phyloP scores from a whole-genome alignment of 2,797 vertebrate genomes.

The Hafferia zeledoni region DNA sequence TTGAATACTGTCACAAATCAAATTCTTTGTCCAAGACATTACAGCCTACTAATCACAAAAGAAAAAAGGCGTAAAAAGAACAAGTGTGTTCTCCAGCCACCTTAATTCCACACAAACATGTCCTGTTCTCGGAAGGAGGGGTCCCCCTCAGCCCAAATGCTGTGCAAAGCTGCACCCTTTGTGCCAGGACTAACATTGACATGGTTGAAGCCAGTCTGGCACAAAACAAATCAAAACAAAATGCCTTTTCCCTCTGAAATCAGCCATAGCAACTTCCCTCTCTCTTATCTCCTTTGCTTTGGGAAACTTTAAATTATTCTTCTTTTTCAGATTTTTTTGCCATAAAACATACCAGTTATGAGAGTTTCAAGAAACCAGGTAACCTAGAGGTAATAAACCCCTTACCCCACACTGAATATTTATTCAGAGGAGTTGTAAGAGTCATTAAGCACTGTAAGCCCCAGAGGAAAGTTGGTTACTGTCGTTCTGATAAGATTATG shows the following conservation, averaged over 20 bases:
- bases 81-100: neutral
- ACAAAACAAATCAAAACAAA: neutral
- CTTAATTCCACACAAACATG: neutral
- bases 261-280: neutral
- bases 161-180: neutral
- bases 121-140: fast-evolving
- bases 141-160: neutral
- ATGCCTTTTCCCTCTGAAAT: neutral
- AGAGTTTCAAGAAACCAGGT: neutral
- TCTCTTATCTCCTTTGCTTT: neutral
- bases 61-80: neutral
- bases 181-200: neutral
- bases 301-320: neutral
- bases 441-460: neutral
- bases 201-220: neutral
- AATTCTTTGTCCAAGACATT: neutral
- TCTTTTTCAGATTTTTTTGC: neutral
- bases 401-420: neutral
- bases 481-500: neutral
- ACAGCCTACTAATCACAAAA: neutral
- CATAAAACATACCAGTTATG: neutral
- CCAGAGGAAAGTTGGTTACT: neutral
- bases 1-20: neutral
- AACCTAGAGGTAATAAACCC: neutral
- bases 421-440: neutral